phyloP scores from a whole-genome alignment of 2,113 vertebrate genomes.

The Ahaetulla prasina region DNA sequence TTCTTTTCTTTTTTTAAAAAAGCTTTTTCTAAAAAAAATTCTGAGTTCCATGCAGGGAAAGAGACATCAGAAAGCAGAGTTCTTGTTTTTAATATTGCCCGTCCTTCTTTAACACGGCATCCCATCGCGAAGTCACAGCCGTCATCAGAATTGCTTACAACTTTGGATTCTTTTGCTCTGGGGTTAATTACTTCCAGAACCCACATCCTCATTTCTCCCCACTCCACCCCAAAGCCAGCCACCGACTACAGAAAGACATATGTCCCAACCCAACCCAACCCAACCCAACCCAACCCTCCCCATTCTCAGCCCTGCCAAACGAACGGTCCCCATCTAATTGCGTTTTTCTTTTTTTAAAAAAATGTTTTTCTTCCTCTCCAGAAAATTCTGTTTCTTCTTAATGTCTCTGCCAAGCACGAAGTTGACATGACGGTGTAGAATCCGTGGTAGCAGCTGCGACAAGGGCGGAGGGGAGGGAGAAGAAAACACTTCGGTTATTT shows the following conservation, averaged over 20 bases:
- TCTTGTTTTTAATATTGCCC: constrained; percentile 5
- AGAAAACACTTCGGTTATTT: background rate
- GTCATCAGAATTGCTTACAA: background rate
- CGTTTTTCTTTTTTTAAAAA: background rate
- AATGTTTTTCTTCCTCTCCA: background rate
- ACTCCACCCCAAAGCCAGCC: background rate
- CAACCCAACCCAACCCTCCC: background rate
- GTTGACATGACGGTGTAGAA: background rate
- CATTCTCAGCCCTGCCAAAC: background rate
- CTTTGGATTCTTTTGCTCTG: background rate
- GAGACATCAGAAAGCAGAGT: background rate
- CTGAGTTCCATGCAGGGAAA: background rate
- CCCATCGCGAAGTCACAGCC: background rate
- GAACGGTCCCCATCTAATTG: background rate
- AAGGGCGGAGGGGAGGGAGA: too few species aligned
- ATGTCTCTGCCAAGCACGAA: background rate
- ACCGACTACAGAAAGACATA: background rate
- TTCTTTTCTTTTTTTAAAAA: too few species aligned
- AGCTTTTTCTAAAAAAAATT: background rate
- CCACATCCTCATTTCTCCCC: background rate
- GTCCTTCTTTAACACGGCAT: background rate
- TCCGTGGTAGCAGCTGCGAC: background rate
- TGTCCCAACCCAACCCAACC: background rate
- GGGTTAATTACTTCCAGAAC: constrained; percentile 7
- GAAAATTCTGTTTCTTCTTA: background rate